A percentile compares a stretch with the other conserved stretches of the same genome.
Evolutionary conservation across 2,797 vertebrate genomes (phyloP).

Genomic region (Enteromius thamalakanensis): DNA sequence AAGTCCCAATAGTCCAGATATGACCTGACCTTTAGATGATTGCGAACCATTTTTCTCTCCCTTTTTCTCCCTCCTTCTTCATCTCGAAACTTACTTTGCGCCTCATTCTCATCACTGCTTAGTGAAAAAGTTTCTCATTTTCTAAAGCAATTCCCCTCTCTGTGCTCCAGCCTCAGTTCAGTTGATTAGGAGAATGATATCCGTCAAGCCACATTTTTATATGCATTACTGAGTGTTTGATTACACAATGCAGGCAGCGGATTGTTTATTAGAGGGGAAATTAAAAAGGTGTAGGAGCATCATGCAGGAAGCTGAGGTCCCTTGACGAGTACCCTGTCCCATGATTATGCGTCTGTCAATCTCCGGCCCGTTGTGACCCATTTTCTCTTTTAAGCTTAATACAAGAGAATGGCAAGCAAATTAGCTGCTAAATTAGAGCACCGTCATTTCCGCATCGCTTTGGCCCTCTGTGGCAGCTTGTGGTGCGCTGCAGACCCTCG

Average conservation of each 20-base stretch:
- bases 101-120: constrained; percentile 35
- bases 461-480: constrained; percentile 53
- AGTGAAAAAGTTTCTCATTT: constrained; percentile 68
- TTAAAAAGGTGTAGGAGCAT: constrained; percentile 73
- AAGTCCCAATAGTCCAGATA: constrained; percentile 58
- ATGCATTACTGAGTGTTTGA: constrained; percentile 71
- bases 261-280: constrained; percentile 76
- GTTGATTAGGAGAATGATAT: constrained; percentile 69
- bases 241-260: constrained; percentile 70
- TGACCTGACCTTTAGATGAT: constrained; percentile 71
- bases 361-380: constrained; percentile 65
- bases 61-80: neutral
- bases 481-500: constrained; percentile 14
- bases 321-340: constrained; percentile 58
- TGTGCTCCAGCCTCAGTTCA: constrained; percentile 56
- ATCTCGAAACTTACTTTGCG: constrained; percentile 31
- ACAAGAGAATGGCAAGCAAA: constrained; percentile 73
- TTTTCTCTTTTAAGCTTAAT: constrained; percentile 77
- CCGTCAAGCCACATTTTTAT: constrained; percentile 73
- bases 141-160: constrained; percentile 68
- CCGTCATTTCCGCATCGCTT: constrained; percentile 63
- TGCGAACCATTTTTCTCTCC: constrained; percentile 56
- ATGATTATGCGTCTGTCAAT: constrained; percentile 77
- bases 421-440: constrained; percentile 77
- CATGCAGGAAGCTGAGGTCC: constrained; percentile 50